phyloP scores from a whole-genome alignment of 2,797 vertebrate species.

The Hapalemur alaotrensis region DNA sequence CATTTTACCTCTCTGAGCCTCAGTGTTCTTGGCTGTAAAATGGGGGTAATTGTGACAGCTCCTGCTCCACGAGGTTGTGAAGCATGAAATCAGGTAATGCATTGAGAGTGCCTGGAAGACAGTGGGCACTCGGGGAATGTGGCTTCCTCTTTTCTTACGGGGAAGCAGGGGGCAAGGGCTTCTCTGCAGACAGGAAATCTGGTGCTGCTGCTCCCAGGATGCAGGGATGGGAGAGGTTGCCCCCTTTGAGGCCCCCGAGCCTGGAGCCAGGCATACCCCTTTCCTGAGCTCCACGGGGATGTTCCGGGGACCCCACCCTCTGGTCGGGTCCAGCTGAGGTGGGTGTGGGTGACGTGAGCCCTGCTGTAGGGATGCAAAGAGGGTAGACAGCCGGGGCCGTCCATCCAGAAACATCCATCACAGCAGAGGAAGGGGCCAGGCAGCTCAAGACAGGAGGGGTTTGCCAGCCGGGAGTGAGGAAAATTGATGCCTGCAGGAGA shows the following conservation, averaged over 20 bases:
- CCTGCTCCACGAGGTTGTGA: not conserved
- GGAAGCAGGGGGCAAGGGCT: too few species aligned
- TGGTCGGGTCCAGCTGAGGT: not conserved
- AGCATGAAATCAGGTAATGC: not conserved
- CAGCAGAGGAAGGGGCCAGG: not conserved
- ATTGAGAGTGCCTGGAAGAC: not conserved
- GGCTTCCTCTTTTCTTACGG: not conserved
- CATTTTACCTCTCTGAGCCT: not conserved
- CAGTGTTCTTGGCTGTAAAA: not conserved
- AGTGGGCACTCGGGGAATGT: fast-evolving
- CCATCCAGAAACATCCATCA: slow-evolving; percentile 31
- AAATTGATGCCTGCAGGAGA: slow-evolving; percentile 54
- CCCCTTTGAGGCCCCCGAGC: fast-evolving
- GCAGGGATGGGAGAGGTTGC: not conserved
- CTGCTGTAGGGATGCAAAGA: not conserved
- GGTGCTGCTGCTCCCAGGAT: not conserved
- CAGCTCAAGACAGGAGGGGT: slow-evolving; percentile 17
- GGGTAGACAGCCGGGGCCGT: not conserved
- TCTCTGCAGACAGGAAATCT: not conserved
- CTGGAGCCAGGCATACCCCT: fast-evolving
- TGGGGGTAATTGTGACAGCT: not conserved
- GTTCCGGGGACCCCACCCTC: not conserved
- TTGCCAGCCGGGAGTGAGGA: not conserved
- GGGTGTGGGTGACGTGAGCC: fast-evolving
- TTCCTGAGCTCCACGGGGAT: not conserved